Percentiles rank a stretch among this genome's conserved stretches.
phyloP scores from a whole-genome alignment of 2,888 invertebrate species.

The Acrobasis repandana region DNA sequence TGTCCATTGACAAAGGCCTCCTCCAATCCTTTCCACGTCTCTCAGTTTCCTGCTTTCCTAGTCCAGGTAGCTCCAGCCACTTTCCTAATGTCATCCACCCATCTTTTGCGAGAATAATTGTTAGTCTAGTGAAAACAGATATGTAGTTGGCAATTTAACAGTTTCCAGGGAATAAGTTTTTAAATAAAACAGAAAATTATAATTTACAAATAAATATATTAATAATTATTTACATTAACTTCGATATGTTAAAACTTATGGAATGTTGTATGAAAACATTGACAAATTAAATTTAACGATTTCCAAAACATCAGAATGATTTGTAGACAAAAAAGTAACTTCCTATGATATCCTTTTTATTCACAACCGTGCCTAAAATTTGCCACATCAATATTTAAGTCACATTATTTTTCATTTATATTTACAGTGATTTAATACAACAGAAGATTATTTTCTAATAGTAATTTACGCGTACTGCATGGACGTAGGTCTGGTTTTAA shows the following conservation, averaged over 20 bases:
- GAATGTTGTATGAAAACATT: slow-evolving; percentile 18
- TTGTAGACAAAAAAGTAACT: background rate
- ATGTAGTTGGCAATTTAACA: too few relatives aligned
- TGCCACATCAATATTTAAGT: background rate
- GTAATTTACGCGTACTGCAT: slow-evolving; percentile 64
- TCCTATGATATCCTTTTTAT: slow-evolving; percentile 4
- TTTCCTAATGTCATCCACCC: too few relatives aligned
- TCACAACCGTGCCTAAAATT: slow-evolving; percentile 33
- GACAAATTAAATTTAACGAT: background rate
- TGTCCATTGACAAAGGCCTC: too few relatives aligned
- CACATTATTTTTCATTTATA: slow-evolving; percentile 6
- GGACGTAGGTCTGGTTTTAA: slow-evolving; percentile 87
- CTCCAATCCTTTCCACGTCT: too few relatives aligned
- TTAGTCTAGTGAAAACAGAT: too few relatives aligned
- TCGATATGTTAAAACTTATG: slow-evolving; percentile 41
- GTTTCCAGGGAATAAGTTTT: too few relatives aligned
- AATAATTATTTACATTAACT: slow-evolving; percentile 46
- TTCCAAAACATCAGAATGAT: slow-evolving; percentile 5
- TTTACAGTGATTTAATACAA: slow-evolving; percentile 15
- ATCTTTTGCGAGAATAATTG: too few relatives aligned
- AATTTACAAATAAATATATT: slow-evolving; percentile 34
- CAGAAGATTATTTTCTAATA: background rate
- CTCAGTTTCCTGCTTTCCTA: too few relatives aligned
- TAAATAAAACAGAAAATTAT: slow-evolving; percentile 1
- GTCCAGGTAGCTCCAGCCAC: too few relatives aligned